Evolutionary conservation across 2,797 vertebrate species (phyloP), one percentile per base, ranked within the genome.

Genomic region (Hylomyscus alleni): DNA sequence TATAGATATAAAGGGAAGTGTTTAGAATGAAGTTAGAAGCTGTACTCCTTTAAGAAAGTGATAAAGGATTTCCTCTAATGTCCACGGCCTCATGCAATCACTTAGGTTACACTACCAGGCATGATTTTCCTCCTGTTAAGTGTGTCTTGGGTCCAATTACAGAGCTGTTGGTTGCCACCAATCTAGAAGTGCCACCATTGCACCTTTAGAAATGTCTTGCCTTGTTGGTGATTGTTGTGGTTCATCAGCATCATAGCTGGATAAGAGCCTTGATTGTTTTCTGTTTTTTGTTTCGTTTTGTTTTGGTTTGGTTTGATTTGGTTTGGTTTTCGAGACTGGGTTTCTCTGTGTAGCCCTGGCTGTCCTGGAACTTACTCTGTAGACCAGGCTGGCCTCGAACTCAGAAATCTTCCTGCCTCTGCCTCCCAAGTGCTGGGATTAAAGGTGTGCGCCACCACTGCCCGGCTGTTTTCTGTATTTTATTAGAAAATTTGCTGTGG

Each of bases 401-500:
- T 44, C 44, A 44, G 44, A 44, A 44, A 44, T 44, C 44, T 6
- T 44, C 44, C 44, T 44, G 44, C 44, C 44, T 44, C 44, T 44
- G 44, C 44, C 44, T 44, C 44, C 44, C 44, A 44, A 44, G 44
- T 44, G 44, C 44, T 44, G 44, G 44, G 44, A 44, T 44, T 44
- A 44, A 44, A 44, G 44, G 44, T 6, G 6, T 44, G 44, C 6
- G 44, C 44, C 44, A 44, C 44, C 44, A 44, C 44, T 44, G 44
- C 44, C 44, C 44, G 44, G 44, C 44, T 54, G 54, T 54, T 54
- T 17, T 54, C 54, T 54, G 3, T 9, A 75, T 94, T 73, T 85
- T 83, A 60, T 78, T 93, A 78, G 65, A 95, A 91, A 89, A 72
- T 60, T 60, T 12, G 84, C 75, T 88, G 17, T 88, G 29, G 8